A percentile compares a stretch with the other conserved stretches of the same genome.
These are phyloP conservation scores for Brassicogethes aeneus DNA, from an alignment of 2,888 invertebrate species.

Conservation along the genomic window DNA sequence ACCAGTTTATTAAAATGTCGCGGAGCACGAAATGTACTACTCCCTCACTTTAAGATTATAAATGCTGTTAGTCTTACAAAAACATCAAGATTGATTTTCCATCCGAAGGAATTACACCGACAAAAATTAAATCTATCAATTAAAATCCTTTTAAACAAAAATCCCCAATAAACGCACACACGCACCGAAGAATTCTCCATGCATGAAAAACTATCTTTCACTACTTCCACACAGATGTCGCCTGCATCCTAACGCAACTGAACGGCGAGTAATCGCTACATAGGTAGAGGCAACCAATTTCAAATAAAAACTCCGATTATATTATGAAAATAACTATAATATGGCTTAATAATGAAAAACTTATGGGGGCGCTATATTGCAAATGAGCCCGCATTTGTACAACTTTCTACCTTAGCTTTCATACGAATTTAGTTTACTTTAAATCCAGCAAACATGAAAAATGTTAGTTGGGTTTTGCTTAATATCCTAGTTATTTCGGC, in stretches of 20 bases:
- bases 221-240: background rate
- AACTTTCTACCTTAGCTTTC: background rate
- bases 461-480: background rate
- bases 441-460: background rate
- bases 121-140: background rate
- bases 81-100: constrained; percentile 5
- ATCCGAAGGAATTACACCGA: background rate
- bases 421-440: constrained; percentile 1
- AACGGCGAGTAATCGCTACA: too few relatives aligned
- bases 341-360: constrained; percentile 10
- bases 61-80: constrained; percentile 5
- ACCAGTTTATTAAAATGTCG: background rate
- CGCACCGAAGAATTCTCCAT: too few relatives aligned
- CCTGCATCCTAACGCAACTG: too few relatives aligned
- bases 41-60: background rate
- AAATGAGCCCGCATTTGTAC: constrained; percentile 8
- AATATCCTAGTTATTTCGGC: constrained; percentile 1
- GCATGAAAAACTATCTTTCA: too few relatives aligned
- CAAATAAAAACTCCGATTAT: constrained; percentile 1
- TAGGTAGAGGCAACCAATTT: background rate
- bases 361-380: constrained; percentile 18
- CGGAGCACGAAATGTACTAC: background rate
- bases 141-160: too few relatives aligned
- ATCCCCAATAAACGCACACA: too few relatives aligned
- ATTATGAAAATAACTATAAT: background rate